A percentile compares a stretch with the other conserved stretches of the same genome.
phyloP scores from a whole-genome alignment of 1,140 invertebrate genomes.

The Scaptomyza pallida region DNA sequence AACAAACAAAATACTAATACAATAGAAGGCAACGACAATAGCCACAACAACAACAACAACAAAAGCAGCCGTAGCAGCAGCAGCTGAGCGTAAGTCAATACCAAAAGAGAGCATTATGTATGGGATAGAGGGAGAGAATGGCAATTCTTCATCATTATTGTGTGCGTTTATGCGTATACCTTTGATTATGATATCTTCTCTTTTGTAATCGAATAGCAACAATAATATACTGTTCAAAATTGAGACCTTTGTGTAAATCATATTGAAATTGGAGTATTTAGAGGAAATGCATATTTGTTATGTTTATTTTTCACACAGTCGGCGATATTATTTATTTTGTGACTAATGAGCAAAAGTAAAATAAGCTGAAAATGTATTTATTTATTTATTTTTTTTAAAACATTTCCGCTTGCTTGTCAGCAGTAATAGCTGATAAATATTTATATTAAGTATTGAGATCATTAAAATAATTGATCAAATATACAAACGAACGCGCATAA shows the following conservation, averaged over 20 bases:
- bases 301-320: slow-evolving; percentile 12
- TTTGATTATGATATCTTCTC: slow-evolving; percentile 11
- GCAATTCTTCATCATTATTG: slow-evolving; percentile 10
- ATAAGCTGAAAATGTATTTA: slow-evolving; percentile 30
- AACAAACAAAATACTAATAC: slow-evolving; percentile 48
- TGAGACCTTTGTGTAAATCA: neutral
- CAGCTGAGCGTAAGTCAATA: slow-evolving; percentile 19
- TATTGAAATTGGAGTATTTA: slow-evolving; percentile 20
- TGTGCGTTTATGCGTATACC: slow-evolving; percentile 12
- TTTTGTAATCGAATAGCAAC: neutral
- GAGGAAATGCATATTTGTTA: neutral
- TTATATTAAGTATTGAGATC: neutral
- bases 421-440: too few species aligned
- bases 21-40: slow-evolving; percentile 41
- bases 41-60: slow-evolving; percentile 27
- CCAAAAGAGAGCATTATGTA: neutral
- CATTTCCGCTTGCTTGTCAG: slow-evolving; percentile 35
- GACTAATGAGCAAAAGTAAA: slow-evolving; percentile 20
- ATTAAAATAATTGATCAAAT: too few species aligned
- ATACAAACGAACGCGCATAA: slow-evolving; percentile 4
- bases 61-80: slow-evolving; percentile 17
- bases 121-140: neutral
- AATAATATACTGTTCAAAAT: neutral
- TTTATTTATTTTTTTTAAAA: slow-evolving; percentile 12
- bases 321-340: slow-evolving; percentile 23